phyloP scores from a whole-genome alignment of 2,797 vertebrate genomes.

The Gymnodraco acuticeps region DNA sequence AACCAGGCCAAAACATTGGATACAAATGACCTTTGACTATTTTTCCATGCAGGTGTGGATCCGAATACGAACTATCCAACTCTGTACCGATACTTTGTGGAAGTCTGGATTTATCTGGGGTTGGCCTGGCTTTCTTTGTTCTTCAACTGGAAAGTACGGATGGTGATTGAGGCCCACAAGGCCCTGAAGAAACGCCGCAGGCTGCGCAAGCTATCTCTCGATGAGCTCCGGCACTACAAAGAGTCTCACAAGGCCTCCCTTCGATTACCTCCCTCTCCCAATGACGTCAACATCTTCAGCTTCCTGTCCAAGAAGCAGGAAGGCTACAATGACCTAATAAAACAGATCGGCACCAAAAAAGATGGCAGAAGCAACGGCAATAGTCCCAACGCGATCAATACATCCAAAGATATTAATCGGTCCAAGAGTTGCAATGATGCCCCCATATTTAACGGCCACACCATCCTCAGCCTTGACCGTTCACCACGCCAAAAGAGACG shows the following conservation, averaged over 20 bases:
- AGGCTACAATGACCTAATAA: conserved; percentile 96
- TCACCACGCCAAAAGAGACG: conserved; percentile 86
- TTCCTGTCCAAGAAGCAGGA: conserved; percentile 96
- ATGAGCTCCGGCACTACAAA: conserved; percentile 88
- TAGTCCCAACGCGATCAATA: conserved; percentile 4
- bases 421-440: conserved; percentile 82
- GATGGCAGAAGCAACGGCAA: conserved; percentile 23
- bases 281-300: conserved; percentile 95
- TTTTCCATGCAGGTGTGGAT: conserved; percentile 89
- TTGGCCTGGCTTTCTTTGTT: conserved; percentile 98
- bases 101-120: conserved; percentile 98
- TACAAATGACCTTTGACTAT: neutral
- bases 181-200: conserved; percentile 97
- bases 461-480: conserved; percentile 87
- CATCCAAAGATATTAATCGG: conserved; percentile 67
- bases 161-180: conserved; percentile 99
- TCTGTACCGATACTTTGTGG: conserved; percentile 98
- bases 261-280: conserved; percentile 84
- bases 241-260: conserved; percentile 83
- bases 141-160: conserved; percentile 99
- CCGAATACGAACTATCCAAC: conserved; percentile 92
- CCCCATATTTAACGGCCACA: conserved; percentile 72
- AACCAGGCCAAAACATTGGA: neutral
- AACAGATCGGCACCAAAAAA: conserved; percentile 94
- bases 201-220: conserved; percentile 92